Percentiles rank a stretch among this genome's conserved stretches.
Conservation (phyloP, 2,888 invertebrate genomes). For the Anthophora plumipes region DNA sequence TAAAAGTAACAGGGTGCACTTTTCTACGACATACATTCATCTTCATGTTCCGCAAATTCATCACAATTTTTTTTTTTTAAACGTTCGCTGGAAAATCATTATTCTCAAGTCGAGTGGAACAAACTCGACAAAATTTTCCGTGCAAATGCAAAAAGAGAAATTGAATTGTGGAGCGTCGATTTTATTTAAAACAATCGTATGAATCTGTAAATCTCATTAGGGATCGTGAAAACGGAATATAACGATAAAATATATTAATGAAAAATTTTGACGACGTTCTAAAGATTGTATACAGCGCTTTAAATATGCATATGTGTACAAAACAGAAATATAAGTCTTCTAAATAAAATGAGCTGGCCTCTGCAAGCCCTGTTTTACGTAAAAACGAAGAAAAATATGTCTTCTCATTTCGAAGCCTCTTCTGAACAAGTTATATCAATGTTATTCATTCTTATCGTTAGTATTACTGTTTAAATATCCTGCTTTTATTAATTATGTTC, state of each 20-base stretch:
- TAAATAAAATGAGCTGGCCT: conserved; percentile 70
- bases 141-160: not conserved
- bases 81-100: not conserved
- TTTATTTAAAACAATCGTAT: conserved; percentile 1
- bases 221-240: conserved; percentile 1
- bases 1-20: conserved; percentile 50
- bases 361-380: conserved; percentile 68
- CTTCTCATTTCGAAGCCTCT: conserved; percentile 21
- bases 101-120: not conserved
- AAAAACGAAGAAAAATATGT: conserved; percentile 21
- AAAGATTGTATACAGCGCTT: conserved; percentile 46
- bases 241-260: conserved; percentile 17
- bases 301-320: conserved; percentile 53
- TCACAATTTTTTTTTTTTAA: not conserved
- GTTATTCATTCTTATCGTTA: not conserved
- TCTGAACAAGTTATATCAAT: not conserved
- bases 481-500: not conserved
- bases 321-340: conserved; percentile 57
- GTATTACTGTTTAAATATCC: too few species aligned
- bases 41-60: conserved; percentile 4
- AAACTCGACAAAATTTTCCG: not conserved
- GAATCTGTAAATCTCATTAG: conserved; percentile 22
- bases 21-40: conserved; percentile 31
- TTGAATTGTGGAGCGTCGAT: conserved; percentile 13
- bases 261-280: conserved; percentile 31